Conservation (phyloP, 2,797 vertebrate species). For the Schizopygopsis malacanthus region DNA sequence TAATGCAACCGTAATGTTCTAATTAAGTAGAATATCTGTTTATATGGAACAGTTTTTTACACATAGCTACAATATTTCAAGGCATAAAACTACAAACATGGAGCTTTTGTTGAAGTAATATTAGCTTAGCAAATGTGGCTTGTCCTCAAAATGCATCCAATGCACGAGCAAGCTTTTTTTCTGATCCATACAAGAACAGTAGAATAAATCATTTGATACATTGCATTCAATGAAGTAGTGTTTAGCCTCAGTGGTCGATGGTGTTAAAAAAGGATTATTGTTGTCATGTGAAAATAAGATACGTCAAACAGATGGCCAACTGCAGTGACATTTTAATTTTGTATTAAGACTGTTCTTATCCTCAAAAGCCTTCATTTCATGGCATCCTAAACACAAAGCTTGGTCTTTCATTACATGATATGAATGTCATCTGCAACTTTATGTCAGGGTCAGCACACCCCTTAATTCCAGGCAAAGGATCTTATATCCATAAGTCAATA, state of each 20-base stretch:
- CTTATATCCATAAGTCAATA: constrained; percentile 4
- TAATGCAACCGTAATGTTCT: too few species aligned
- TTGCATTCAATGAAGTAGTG: constrained; percentile 1
- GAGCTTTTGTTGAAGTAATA: background rate
- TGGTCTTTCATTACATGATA: background rate
- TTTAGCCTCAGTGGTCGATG: constrained; percentile 19
- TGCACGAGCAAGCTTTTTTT: background rate
- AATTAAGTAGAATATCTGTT: background rate
- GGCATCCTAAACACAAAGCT: constrained; percentile 28
- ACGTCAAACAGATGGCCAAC: constrained; percentile 34
- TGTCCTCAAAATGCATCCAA: background rate
- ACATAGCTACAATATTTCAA: background rate
- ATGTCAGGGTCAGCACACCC: constrained; percentile 11
- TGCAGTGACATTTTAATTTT: constrained; percentile 54
- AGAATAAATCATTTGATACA: constrained; percentile 9
- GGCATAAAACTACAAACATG: too few species aligned
- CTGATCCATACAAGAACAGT: constrained; percentile 36
- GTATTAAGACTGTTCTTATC: constrained; percentile 24
- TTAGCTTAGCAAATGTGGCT: constrained; percentile 13
- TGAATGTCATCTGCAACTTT: background rate
- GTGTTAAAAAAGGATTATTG: constrained; percentile 47
- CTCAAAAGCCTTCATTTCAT: constrained; percentile 33
- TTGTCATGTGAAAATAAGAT: constrained; percentile 8
- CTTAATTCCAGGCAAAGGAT: constrained; percentile 21
- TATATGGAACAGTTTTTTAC: constrained; percentile 9